Conservation (phyloP, 2,113 vertebrate genomes). For the Origma solitaria region DNA sequence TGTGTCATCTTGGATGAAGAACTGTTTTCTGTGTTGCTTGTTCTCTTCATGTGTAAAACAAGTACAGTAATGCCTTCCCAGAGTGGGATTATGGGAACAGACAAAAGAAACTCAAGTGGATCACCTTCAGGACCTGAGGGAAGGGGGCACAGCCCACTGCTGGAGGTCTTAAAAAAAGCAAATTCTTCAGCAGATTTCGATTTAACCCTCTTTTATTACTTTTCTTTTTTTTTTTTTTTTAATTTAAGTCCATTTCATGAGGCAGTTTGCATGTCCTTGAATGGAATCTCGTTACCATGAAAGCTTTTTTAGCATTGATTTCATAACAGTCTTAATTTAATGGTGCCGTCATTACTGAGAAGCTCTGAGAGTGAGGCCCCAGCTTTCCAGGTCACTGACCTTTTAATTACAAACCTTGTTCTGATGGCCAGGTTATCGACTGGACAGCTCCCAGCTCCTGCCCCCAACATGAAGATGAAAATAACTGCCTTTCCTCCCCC, state of each 20-base stretch:
- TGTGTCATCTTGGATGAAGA: neutral
- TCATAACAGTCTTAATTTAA: slow-evolving; percentile 89
- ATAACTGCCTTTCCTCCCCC: slow-evolving; percentile 71
- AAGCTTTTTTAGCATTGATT: slow-evolving; percentile 87
- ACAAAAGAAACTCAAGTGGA: neutral
- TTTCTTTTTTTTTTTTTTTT: slow-evolving; percentile 72
- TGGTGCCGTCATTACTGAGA: slow-evolving; percentile 79
- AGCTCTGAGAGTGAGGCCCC: slow-evolving; percentile 76
- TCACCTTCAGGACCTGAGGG: slow-evolving; percentile 24
- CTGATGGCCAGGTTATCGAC: slow-evolving; percentile 84
- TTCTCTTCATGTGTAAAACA: neutral
- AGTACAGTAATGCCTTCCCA: neutral
- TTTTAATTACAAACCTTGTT: slow-evolving; percentile 89
- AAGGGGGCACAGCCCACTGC: slow-evolving; percentile 18
- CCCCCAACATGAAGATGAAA: slow-evolving; percentile 72
- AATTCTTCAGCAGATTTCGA: slow-evolving; percentile 66
- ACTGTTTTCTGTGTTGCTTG: neutral
- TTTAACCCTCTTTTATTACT: slow-evolving; percentile 72
- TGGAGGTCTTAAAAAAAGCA: slow-evolving; percentile 48
- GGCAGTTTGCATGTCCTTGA: slow-evolving; percentile 80
- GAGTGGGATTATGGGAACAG: neutral
- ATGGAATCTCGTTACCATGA: slow-evolving; percentile 83
- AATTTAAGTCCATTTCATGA: slow-evolving; percentile 74
- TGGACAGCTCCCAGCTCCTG: slow-evolving; percentile 76
- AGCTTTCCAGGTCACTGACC: slow-evolving; percentile 84